Percentiles rank a stretch among this genome's conserved stretches.
phyloP scores from a whole-genome alignment of 2,797 vertebrate species.

The Paedocypris micromegethes region DNA sequence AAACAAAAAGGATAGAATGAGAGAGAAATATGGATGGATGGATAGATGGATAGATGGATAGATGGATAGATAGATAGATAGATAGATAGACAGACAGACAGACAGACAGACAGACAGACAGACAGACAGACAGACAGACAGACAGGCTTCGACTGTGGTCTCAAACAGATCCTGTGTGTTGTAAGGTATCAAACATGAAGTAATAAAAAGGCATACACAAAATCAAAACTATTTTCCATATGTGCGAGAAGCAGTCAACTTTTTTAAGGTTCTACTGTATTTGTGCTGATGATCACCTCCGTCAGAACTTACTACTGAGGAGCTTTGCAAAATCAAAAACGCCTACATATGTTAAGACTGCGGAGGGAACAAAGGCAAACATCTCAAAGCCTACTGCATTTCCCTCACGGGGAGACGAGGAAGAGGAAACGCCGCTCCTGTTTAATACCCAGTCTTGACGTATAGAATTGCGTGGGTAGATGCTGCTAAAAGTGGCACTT shows the following conservation, averaged over 20 bases:
- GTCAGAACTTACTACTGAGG: constrained; percentile 42
- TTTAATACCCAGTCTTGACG: constrained; percentile 67
- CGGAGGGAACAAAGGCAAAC: constrained; percentile 72
- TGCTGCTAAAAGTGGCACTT: constrained; percentile 54
- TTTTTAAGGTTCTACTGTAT: constrained; percentile 6
- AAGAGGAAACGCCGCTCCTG: constrained; percentile 50
- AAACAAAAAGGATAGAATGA: too few species aligned
- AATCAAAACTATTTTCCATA: not conserved
- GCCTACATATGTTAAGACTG: constrained; percentile 54
- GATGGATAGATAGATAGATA: too few species aligned
- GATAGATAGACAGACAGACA: too few species aligned
- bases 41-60: too few species aligned
- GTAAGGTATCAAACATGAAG: not conserved
- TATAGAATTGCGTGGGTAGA: constrained; percentile 65
- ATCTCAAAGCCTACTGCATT: constrained; percentile 63
- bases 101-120: too few species aligned
- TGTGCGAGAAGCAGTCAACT: not conserved
- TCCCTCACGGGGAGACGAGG: constrained; percentile 58
- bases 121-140: too few species aligned
- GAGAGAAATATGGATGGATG: too few species aligned
- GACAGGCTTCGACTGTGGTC: too few species aligned
- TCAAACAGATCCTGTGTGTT: too few species aligned
- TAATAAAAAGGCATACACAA: too few species aligned
- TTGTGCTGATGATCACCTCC: not conserved
- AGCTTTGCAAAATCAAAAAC: constrained; percentile 66